Evolutionary conservation across 2,888 invertebrate genomes (phyloP).

Genomic region (Himalopsyche kuldschensis): DNA sequence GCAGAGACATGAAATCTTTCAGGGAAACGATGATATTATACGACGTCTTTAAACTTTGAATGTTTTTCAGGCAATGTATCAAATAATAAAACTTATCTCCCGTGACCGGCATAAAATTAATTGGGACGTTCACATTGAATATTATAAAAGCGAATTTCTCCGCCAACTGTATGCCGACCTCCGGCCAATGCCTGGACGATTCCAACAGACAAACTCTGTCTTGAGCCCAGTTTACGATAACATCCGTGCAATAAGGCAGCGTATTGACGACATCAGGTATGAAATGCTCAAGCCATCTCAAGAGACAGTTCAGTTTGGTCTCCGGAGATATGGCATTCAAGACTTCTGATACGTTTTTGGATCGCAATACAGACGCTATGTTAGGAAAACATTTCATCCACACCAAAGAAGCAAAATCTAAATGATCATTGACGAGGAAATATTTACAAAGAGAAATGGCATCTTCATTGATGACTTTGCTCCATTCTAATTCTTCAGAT

Average conservation of each 20-base stretch:
- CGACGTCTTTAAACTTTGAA: conserved; percentile 29
- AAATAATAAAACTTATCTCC: conserved; percentile 33
- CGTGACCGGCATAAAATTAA: conserved; percentile 22
- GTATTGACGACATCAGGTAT: conserved; percentile 51
- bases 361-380: conserved; percentile 12
- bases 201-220: conserved; percentile 54
- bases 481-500: conserved; percentile 17
- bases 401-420: conserved; percentile 32
- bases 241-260: conserved; percentile 54
- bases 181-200: conserved; percentile 56
- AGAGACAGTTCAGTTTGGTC: conserved; percentile 52
- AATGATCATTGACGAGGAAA: conserved; percentile 19
- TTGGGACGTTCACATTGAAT: conserved; percentile 26
- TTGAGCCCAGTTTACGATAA: conserved; percentile 56
- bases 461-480: conserved; percentile 18
- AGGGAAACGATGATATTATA: conserved; percentile 35
- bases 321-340: conserved; percentile 51
- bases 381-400: conserved; percentile 36
- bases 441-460: conserved; percentile 24
- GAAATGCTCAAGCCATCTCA: conserved; percentile 56
- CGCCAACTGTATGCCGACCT: conserved; percentile 47
- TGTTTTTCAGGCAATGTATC: conserved; percentile 31
- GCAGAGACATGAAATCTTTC: conserved; percentile 33
- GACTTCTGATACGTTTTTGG: conserved; percentile 21
- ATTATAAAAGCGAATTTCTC: conserved; percentile 33